A percentile compares a stretch with the other conserved stretches of the same genome.
These are phyloP conservation scores for Balaeniceps rex DNA, from an alignment of 2,113 vertebrate genomes.

Conservation along the genomic window DNA sequence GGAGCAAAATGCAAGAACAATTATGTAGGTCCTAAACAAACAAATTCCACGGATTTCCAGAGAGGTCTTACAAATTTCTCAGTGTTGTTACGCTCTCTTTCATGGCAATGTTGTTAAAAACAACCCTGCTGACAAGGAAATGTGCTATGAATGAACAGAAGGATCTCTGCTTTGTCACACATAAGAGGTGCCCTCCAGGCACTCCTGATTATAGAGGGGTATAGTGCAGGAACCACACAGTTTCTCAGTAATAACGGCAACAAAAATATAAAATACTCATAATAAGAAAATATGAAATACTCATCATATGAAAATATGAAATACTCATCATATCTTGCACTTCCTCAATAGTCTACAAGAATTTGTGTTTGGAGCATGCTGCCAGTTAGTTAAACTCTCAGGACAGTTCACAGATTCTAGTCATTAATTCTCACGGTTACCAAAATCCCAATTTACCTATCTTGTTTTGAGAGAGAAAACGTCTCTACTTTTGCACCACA, in stretches of 20 bases:
- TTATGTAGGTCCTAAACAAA: constrained; percentile 27
- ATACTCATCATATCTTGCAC: not conserved
- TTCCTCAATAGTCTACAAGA: not conserved
- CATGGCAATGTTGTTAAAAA: not conserved
- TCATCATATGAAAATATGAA: not conserved
- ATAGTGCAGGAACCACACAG: not conserved
- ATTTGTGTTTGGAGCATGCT: not conserved
- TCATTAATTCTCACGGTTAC: not conserved
- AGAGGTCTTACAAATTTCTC: not conserved
- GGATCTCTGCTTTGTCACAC: not conserved
- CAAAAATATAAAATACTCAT: not conserved
- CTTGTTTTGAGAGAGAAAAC: not conserved
- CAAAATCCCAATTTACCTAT: not conserved
- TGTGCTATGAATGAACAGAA: not conserved
- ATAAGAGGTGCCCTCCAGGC: not conserved
- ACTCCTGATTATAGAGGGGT: not conserved
- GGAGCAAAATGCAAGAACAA: constrained; percentile 14
- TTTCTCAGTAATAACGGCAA: not conserved
- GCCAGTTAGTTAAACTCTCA: not conserved
- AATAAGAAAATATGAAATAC: not conserved
- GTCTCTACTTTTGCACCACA: not conserved
- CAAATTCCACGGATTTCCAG: not conserved
- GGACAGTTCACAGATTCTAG: not conserved
- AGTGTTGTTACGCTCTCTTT: not conserved
- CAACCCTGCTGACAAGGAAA: not conserved